These are phyloP conservation scores for Emmelina monodactyla DNA, from an alignment of 2,888 invertebrate genomes.

Conservation along the genomic window DNA sequence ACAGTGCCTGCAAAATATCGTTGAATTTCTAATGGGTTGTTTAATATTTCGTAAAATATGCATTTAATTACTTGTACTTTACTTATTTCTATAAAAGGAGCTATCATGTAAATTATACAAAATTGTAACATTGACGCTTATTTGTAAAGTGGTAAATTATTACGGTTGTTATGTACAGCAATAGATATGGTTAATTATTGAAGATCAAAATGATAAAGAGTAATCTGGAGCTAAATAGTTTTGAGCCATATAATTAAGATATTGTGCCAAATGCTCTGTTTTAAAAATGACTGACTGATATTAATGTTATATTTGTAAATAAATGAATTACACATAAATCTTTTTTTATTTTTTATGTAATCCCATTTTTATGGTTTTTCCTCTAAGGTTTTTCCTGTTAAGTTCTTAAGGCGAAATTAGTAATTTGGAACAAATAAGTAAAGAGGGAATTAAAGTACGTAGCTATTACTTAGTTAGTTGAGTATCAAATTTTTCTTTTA, in stretches of 20 bases:
- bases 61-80: background rate
- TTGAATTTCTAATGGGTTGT: too few species aligned
- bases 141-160: slow-evolving; percentile 18
- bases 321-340: slow-evolving; percentile 20
- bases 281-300: slow-evolving; percentile 58
- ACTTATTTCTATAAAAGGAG: background rate
- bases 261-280: slow-evolving; percentile 62
- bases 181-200: too few species aligned
- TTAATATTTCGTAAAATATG: background rate
- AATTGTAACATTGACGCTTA: slow-evolving; percentile 17
- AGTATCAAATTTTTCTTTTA: too few species aligned
- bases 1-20: too few species aligned
- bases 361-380: background rate
- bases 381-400: too few species aligned
- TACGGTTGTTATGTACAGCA: slow-evolving; percentile 15
- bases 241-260: slow-evolving; percentile 55
- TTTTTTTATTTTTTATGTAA: background rate
- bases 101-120: slow-evolving; percentile 5
- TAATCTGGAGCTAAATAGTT: slow-evolving; percentile 10
- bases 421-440: too few species aligned
- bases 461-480: too few species aligned
- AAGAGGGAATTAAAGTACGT: too few species aligned
- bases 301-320: slow-evolving; percentile 32
- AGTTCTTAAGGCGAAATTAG: too few species aligned
- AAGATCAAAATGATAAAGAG: too few species aligned